A percentile compares a stretch with the other conserved stretches of the same genome.
Conservation (phyloP, 1,140 invertebrate species). For the Dysdera silvatica region DNA sequence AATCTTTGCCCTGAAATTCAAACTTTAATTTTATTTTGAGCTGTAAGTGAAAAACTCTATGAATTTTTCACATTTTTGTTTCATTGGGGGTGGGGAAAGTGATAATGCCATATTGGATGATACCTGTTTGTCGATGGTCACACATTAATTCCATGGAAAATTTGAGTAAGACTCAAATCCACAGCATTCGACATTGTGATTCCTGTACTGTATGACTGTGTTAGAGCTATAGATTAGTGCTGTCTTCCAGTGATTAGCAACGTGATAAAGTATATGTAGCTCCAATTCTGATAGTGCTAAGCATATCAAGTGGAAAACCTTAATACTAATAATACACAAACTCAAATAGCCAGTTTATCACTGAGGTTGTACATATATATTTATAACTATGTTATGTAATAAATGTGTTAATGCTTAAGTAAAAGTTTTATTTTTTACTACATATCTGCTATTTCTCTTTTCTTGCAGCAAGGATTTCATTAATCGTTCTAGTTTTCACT, state of each 20-base stretch:
- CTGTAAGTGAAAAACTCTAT: too few relatives aligned
- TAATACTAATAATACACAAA: slow-evolving; percentile 28
- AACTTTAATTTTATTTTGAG: too few relatives aligned
- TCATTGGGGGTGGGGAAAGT: too few relatives aligned
- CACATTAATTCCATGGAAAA: slow-evolving; percentile 8
- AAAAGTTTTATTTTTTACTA: too few relatives aligned
- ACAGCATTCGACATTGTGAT: slow-evolving; percentile 26
- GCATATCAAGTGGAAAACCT: slow-evolving; percentile 29
- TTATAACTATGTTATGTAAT: too few relatives aligned
- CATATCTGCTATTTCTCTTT: too few relatives aligned
- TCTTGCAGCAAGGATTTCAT: too few relatives aligned
- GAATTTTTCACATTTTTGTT: too few relatives aligned
- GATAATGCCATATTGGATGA: too few relatives aligned
- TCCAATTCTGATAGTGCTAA: slow-evolving; percentile 27
- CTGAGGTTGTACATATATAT: too few relatives aligned
- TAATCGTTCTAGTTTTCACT: too few relatives aligned
- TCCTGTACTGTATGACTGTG: slow-evolving; percentile 26
- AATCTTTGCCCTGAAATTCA: slow-evolving; percentile 4
- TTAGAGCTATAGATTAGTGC: slow-evolving; percentile 28
- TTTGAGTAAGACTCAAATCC: slow-evolving; percentile 25
- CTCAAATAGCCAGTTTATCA: slow-evolving; percentile 19
- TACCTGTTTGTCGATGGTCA: not conserved
- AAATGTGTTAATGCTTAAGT: too few relatives aligned
- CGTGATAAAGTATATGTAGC: slow-evolving; percentile 28
- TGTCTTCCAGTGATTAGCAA: slow-evolving; percentile 27